These are phyloP conservation scores for Drosophila bocki DNA, from an alignment of 1,140 invertebrate species.

Conservation along the genomic window DNA sequence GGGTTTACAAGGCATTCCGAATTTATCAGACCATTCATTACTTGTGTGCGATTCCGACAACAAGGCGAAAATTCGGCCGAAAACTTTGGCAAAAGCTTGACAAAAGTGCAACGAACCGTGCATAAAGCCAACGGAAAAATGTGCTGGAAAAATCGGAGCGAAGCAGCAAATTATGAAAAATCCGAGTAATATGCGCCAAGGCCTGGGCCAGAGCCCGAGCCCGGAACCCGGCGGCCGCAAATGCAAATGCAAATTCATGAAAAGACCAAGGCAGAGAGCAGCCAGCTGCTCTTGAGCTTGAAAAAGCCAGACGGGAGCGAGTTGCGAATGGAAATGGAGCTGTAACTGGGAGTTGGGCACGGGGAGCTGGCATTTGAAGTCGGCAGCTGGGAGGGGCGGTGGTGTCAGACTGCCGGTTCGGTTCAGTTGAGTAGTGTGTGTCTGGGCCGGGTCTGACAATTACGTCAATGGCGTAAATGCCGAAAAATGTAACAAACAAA, in stretches of 20 bases:
- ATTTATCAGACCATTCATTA: constrained; percentile 64
- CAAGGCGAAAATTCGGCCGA: constrained; percentile 29
- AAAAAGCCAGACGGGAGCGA: constrained; percentile 53
- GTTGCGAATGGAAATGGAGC: constrained; percentile 22
- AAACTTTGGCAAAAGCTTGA: constrained; percentile 58
- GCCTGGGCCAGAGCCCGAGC: background rate
- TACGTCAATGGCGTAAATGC: constrained; percentile 74
- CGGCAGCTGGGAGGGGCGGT: constrained; percentile 20
- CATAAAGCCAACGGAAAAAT: constrained; percentile 36
- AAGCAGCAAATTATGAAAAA: constrained; percentile 68
- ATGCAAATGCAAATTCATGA: constrained; percentile 70
- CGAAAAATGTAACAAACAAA: constrained; percentile 76
- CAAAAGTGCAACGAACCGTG: constrained; percentile 66
- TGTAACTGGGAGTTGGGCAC: constrained; percentile 2
- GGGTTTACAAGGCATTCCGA: constrained; percentile 31
- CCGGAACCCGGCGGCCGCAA: constrained; percentile 11
- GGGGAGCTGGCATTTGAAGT: constrained; percentile 5
- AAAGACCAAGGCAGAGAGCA: constrained; percentile 65
- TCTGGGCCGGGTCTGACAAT: constrained; percentile 73
- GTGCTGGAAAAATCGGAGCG: constrained; percentile 48
- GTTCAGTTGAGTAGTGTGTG: constrained; percentile 55
- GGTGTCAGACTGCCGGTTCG: constrained; percentile 34
- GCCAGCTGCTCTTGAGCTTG: constrained; percentile 76
- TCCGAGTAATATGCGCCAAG: constrained; percentile 34
- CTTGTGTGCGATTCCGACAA: constrained; percentile 33